Evolutionary conservation across 2,113 vertebrate species (phyloP), one percentile per base, ranked within the genome.

Genomic region (Myotis brandtii): DNA sequence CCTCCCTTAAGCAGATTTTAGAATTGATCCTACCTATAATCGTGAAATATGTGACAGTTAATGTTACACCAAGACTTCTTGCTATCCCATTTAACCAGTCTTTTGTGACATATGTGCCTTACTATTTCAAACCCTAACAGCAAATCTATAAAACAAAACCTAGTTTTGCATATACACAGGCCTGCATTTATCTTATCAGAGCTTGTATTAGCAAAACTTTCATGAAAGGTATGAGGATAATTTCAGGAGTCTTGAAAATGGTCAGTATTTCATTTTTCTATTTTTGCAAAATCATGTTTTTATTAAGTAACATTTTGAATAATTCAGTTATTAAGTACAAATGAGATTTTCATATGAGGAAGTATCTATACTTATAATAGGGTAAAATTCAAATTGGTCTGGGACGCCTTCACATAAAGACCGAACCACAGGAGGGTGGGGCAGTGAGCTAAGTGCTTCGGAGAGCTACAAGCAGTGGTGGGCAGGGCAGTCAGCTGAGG

Each of bases 141-240:
- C 62, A 93, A n/a, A 91, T 96, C 86, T 82, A 54, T 96, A 83
- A 84, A 82, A 84, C 37, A 76, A 83, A 93, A 87, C 93, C 66
- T 59, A 46, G 80, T 82, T 86, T 76, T 89, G 52, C 50, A 89
- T 93, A 43, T 43, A 52, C 69, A 88, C 16, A 59, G 59, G 16
- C 32, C 77, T 52, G 37, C 40, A 52, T 95, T 91, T 91, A 37
- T 86, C 17, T 82, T 86, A 37, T 27, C 21, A 46, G 9, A 90
- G 54, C 23, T 81, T 5, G 72, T 90, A 43, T 93, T 84, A 54
- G 21, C 23, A 81, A 89, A 87, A 46, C 56, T 81, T 81, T 80
- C 34, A 2, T 82, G 48, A 23, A 77, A 59, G 32, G 23, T 73
- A 11, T 94, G 86, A 37, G 30, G 12, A 20, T 67, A 40, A 75